Percentiles rank a stretch among this genome's conserved stretches.
Evolutionary conservation across 2,888 invertebrate species (phyloP).

Genomic region (Drosophila falleni): DNA sequence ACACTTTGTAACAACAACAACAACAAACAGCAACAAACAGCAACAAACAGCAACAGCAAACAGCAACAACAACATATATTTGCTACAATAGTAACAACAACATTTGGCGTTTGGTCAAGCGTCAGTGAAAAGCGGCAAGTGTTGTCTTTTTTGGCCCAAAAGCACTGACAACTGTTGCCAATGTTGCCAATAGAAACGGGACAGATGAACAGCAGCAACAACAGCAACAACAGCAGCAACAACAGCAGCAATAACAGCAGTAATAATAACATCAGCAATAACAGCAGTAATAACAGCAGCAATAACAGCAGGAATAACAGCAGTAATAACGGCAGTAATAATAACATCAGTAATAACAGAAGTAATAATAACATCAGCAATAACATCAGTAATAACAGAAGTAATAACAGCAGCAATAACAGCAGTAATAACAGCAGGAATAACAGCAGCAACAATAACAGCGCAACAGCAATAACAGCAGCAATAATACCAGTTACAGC

Average conservation of each 20-base stretch:
- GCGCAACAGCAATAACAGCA: too few relatives aligned
- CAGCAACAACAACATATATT: constrained; percentile 33
- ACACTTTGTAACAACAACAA: constrained; percentile 55
- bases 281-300: too few relatives aligned
- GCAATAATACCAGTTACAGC: not conserved
- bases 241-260: too few relatives aligned
- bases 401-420: not conserved
- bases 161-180: constrained; percentile 48
- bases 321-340: too few relatives aligned
- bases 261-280: too few relatives aligned
- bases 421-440: too few relatives aligned
- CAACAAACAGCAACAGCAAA: constrained; percentile 11
- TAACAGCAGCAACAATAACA: too few relatives aligned
- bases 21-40: constrained; percentile 16
- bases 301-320: too few relatives aligned
- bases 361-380: too few relatives aligned
- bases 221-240: too few relatives aligned
- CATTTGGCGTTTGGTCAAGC: constrained; percentile 54
- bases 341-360: constrained; percentile 4
- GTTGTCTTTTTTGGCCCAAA: constrained; percentile 33
- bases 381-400: too few relatives aligned
- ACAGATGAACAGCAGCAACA: constrained; percentile 13
- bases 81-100: constrained; percentile 10
- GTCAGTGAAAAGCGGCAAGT: constrained; percentile 52
- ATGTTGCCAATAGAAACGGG: constrained; percentile 49